Conservation (phyloP, 1,140 invertebrate genomes). For the Ladona fulva region DNA sequence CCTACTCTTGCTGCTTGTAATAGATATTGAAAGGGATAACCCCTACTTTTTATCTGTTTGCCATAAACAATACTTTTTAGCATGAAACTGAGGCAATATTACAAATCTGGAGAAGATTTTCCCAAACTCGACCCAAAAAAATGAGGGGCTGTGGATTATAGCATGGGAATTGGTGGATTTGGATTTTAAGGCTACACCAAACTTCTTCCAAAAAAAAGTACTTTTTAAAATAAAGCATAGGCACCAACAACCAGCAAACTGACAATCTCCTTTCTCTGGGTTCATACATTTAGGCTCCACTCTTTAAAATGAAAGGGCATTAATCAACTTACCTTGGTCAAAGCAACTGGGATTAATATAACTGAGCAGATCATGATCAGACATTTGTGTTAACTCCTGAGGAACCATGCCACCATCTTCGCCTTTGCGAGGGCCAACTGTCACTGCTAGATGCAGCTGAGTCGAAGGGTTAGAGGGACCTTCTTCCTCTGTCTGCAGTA, state of each 20-base stretch:
- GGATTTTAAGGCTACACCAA: not conserved
- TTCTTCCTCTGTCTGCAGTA: not conserved
- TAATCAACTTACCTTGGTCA: conserved; percentile 55
- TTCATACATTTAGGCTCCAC: not conserved
- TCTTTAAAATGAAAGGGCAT: not conserved
- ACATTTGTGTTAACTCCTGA: conserved; percentile 68
- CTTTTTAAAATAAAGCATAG: not conserved
- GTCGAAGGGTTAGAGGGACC: not conserved
- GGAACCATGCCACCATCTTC: conserved; percentile 44
- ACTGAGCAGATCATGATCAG: conserved; percentile 71
- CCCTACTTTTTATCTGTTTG: too few relatives aligned
- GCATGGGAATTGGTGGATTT: too few relatives aligned
- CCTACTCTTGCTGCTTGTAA: too few relatives aligned
- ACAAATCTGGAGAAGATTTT: too few relatives aligned
- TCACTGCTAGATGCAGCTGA: conserved; percentile 17
- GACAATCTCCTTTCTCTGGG: too few relatives aligned
- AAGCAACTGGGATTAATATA: conserved; percentile 81
- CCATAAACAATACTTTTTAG: too few relatives aligned
- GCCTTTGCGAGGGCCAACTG: conserved; percentile 25
- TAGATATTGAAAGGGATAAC: too few relatives aligned
- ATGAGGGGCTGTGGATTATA: too few relatives aligned
- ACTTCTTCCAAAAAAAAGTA: not conserved
- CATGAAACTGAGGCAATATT: too few relatives aligned
- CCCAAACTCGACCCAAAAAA: too few relatives aligned
- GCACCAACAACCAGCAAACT: too few relatives aligned